Base-by-base conservation (phyloP, 2,113 vertebrate species). In the Seriola aureovittata region DNA sequence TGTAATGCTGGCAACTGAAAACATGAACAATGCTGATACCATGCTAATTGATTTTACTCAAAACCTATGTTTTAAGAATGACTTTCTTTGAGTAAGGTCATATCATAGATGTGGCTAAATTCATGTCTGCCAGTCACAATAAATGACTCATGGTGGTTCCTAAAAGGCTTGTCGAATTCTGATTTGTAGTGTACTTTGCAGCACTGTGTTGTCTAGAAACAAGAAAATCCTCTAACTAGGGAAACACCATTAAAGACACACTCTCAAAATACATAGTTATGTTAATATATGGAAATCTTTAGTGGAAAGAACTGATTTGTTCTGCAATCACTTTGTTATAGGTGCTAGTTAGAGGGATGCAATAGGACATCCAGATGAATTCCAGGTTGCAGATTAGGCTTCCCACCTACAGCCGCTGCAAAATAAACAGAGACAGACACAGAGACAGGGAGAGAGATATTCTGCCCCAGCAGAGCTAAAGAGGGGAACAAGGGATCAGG, bases 401-500 rank as follows among this genome's bases (percentile, higher is more conserved):
- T 91, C 84, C 85, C 85, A 88, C 84, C 87, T 91, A 89, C 64
- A 82, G 52, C 88, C 74, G 38, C 52, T 62, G 72, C 86, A 88
- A 62, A 93, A 79, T 81, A 89, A 92, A 93, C 90, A 93, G 68
- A 93, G 89, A 92, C 85, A 73, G 69, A 84, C 58, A 21, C 60
- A 64, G 85, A 88, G 66, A 87, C 75, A 71, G 71, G 38, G 85
- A 75, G 75, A 59, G 82, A 75, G 91, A 88, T 76, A 81, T 91
- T 92, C 84, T 89, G 89, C 81, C 72, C 81, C 83, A 63, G 85
- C 73, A 74, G 75, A 89, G 76, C 70, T 83, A 77, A 84, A 83
- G 86, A 89, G 81, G 82, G 82, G 85, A 92, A 85, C 78, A 82
- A 85, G 89, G 88, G 93, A 92, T 93, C 85, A 91, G 89, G 81